Percentiles rank a stretch among this genome's conserved stretches.
Evolutionary conservation across 2,888 invertebrate genomes (phyloP).

Genomic region (Amphimallon solstitiale): DNA sequence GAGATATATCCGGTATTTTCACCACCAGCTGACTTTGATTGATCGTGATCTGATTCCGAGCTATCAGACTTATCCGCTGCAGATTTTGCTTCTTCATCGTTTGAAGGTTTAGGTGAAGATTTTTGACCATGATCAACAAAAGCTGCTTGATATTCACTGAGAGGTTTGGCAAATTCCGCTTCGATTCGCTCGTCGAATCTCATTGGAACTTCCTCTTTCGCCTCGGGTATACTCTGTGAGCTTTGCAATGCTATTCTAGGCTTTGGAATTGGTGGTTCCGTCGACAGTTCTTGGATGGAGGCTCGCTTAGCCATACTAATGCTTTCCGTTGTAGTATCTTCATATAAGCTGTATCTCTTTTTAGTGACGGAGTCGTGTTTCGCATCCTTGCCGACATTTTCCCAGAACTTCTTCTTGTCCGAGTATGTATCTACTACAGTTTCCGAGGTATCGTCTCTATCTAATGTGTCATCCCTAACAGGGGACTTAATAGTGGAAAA

Average conservation of each 20-base stretch:
- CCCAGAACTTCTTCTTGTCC: slow-evolving; percentile 67
- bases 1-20: slow-evolving; percentile 62
- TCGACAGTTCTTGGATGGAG: slow-evolving; percentile 57
- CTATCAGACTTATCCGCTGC: slow-evolving; percentile 53
- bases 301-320: slow-evolving; percentile 53
- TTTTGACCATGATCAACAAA: slow-evolving; percentile 53
- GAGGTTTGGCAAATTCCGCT: slow-evolving; percentile 39
- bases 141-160: slow-evolving; percentile 59
- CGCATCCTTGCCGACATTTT: slow-evolving; percentile 59
- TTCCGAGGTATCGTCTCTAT: slow-evolving; percentile 49
- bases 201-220: slow-evolving; percentile 33
- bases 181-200: slow-evolving; percentile 32
- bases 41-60: slow-evolving; percentile 59
- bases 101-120: slow-evolving; percentile 35
- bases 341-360: slow-evolving; percentile 57
- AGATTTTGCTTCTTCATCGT: slow-evolving; percentile 40
- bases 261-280: slow-evolving; percentile 61
- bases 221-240: slow-evolving; percentile 39
- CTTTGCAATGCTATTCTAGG: slow-evolving; percentile 57
- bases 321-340: slow-evolving; percentile 51
- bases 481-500: slow-evolving; percentile 49
- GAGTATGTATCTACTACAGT: slow-evolving; percentile 61
- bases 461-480: slow-evolving; percentile 55
- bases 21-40: slow-evolving; percentile 53
- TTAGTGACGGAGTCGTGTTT: slow-evolving; percentile 46